Evolutionary conservation across 53 echinoderm and acorn worm genomes (phyloP), one percentile per base, ranked within the genome.

Genomic region (Mesocentrotus franciscanus): DNA sequence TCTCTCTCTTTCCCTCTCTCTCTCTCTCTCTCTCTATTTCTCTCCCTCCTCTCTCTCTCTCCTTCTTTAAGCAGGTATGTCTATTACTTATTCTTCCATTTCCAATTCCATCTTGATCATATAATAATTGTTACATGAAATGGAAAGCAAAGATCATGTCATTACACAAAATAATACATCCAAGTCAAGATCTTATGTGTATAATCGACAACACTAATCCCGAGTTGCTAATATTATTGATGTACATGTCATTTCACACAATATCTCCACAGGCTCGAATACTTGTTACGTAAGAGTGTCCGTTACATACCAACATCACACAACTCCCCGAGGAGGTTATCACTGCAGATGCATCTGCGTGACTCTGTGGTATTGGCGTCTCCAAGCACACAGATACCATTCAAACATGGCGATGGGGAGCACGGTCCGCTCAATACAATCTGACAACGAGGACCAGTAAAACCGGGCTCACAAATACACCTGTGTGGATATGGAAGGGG

Each of bases 231-330:
- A 4, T 49, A 6, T 49, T 49, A 49, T 60, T 14, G 16, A 60
- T 14, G 1, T 60, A 60, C 13, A 60, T 60, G 16, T 60, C 16
- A 60, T 12, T 16, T 60, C 9, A 12, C 60, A 60, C 60, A 60
- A 60, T 60, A 60, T 16, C 60, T 9, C 1, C 2, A 14, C 60
- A 14, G 13, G 60, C 60, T 10, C 1, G 60, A 60, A 60, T 13
- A 70, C 49, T n/a, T 9, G 26, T 71, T 49, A 49, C 24, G n/a
- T 49, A 49, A 5, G 49, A 49, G 49, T 49, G 49, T 49, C 49
- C 49, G 49, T 81, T 17, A 94, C 95, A 5, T 85, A 94, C 95
- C 95, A 70, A 94, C 95, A 68, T 94, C 95, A 94, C 95, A 94
- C 29, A 61, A 55, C 10, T 85, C 87, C 30, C 95, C 95, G 11